phyloP scores from a whole-genome alignment of 2,888 invertebrate species.

The Gasteruption jaculator region DNA sequence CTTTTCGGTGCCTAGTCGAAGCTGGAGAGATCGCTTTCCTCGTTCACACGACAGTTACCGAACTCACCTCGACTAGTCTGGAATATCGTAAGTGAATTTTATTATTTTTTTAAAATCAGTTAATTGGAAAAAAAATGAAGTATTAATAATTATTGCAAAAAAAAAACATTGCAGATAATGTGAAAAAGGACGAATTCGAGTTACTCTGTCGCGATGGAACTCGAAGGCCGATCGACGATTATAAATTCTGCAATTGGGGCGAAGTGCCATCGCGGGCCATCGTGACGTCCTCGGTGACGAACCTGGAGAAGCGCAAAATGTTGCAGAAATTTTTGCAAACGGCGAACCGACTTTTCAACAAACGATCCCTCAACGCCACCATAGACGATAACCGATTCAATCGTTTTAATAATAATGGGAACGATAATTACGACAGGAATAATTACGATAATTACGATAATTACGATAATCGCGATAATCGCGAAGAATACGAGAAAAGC shows the following conservation, averaged over 20 bases:
- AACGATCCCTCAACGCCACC: slow-evolving; percentile 16
- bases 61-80: slow-evolving; percentile 61
- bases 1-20: slow-evolving; percentile 79
- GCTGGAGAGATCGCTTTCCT: slow-evolving; percentile 89
- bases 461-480: slow-evolving; percentile 21
- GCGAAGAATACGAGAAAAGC: slow-evolving; percentile 26
- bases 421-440: slow-evolving; percentile 23
- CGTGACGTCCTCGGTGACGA: slow-evolving; percentile 78
- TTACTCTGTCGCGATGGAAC: slow-evolving; percentile 77
- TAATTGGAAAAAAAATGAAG: slow-evolving; percentile 7
- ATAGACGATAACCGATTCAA: slow-evolving; percentile 27
- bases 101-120: slow-evolving; percentile 7
- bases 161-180: slow-evolving; percentile 27
- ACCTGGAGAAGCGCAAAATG: slow-evolving; percentile 55
- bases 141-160: slow-evolving; percentile 7
- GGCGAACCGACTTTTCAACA: slow-evolving; percentile 50
- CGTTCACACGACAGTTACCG: slow-evolving; percentile 75
- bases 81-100: slow-evolving; percentile 55
- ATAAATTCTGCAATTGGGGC: slow-evolving; percentile 80
- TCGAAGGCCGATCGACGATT: slow-evolving; percentile 65
- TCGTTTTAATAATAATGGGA: slow-evolving; percentile 26
- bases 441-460: slow-evolving; percentile 14
- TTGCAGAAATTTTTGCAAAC: slow-evolving; percentile 66
- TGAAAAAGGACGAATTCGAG: slow-evolving; percentile 69
- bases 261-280: slow-evolving; percentile 77